Conservation (phyloP, 1,140 invertebrate genomes). For the Medauroidea extradentata region DNA sequence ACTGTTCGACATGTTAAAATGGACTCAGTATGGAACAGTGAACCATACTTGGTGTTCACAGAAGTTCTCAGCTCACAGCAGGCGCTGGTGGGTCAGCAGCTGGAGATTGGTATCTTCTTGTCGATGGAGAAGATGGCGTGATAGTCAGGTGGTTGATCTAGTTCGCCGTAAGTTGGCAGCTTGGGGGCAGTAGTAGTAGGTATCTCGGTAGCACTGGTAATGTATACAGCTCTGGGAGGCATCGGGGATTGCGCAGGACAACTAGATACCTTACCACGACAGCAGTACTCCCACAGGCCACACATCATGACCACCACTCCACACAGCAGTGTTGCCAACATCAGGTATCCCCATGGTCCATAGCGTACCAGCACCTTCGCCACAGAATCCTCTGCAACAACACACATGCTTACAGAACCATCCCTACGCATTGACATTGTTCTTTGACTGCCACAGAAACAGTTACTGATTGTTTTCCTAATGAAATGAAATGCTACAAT, state of each 20-base stretch:
- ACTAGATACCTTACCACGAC: conserved; percentile 26
- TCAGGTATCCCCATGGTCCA: conserved; percentile 60
- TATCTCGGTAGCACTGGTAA: conserved; percentile 19
- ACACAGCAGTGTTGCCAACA: conserved; percentile 58
- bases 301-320: conserved; percentile 59
- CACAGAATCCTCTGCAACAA: conserved; percentile 21
- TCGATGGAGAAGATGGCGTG: conserved; percentile 34
- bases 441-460: conserved; percentile 8
- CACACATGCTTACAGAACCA: no score
- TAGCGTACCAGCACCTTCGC: conserved; percentile 52
- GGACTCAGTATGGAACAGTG: no score
- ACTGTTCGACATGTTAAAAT: no score
- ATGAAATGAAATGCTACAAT: no score
- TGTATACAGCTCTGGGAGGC: conserved; percentile 27
- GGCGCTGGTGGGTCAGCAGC: no score
- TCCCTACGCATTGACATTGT: conserved; percentile 2
- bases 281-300: conserved; percentile 52
- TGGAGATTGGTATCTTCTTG: neutral
- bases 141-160: conserved; percentile 43
- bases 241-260: conserved; percentile 19
- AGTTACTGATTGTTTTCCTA: no score
- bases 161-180: conserved; percentile 42
- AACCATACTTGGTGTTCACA: no score
- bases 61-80: no score
- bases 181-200: neutral